These are phyloP conservation scores for Drosophila fuyamai DNA, from an alignment of 1,140 invertebrate genomes.

Conservation along the genomic window DNA sequence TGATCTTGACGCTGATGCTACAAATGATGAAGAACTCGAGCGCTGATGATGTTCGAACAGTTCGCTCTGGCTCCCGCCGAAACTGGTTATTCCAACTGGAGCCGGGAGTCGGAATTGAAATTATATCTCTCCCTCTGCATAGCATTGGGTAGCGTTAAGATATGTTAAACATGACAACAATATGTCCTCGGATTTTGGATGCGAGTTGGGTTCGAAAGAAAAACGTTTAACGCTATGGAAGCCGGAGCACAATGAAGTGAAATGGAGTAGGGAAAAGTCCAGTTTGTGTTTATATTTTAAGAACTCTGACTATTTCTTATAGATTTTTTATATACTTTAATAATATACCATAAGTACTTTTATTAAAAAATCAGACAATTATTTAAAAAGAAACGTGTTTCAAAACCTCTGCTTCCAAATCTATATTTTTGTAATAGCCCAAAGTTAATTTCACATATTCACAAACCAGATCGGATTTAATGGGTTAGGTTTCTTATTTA, in stretches of 20 bases:
- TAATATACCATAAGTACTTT: no score
- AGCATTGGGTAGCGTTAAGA: slow-evolving; percentile 78
- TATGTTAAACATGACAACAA: slow-evolving; percentile 84
- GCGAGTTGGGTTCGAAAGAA: slow-evolving; percentile 20
- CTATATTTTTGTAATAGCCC: no score
- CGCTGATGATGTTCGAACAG: slow-evolving; percentile 68
- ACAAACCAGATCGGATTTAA: no score
- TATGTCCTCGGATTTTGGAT: slow-evolving; percentile 68
- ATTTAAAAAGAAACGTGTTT: no score
- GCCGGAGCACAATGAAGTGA: background rate
- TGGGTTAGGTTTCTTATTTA: no score
- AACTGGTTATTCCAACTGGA: slow-evolving; percentile 46
- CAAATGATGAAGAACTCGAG: slow-evolving; percentile 84
- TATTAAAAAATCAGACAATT: no score
- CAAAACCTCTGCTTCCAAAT: no score
- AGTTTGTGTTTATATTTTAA: background rate
- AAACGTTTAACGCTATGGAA: background rate
- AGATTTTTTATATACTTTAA: no score
- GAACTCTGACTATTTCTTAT: no score
- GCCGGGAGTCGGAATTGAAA: slow-evolving; percentile 31
- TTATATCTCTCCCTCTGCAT: slow-evolving; percentile 49
- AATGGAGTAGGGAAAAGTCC: background rate
- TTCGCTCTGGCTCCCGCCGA: slow-evolving; percentile 7
- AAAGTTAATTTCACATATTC: no score
- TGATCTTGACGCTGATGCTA: slow-evolving; percentile 85